phyloP scores from a whole-genome alignment of 2,888 invertebrate species.

The Imbricaverruca yamaguchii region DNA sequence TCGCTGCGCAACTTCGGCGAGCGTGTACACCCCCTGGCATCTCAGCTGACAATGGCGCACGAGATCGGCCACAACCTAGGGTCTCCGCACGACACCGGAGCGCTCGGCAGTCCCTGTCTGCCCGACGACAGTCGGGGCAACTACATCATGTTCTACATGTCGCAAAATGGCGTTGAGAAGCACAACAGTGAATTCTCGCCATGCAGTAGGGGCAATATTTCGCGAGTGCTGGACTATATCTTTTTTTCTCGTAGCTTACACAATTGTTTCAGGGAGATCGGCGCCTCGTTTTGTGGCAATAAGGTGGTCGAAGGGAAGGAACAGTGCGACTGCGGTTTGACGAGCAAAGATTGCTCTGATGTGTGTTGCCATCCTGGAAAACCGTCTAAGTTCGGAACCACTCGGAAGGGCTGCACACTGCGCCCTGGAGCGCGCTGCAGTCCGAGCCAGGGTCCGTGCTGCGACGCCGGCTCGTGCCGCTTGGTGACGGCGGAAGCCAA shows the following conservation, averaged over 20 bases:
- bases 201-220: not conserved
- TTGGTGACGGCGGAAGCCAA: not conserved
- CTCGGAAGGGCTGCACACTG: not conserved
- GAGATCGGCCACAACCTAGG: constrained; percentile 14
- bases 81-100: not conserved
- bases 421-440: not conserved
- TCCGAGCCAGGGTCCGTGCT: constrained; percentile 5
- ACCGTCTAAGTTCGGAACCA: too few species aligned
- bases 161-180: not conserved
- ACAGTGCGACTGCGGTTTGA: constrained; percentile 7
- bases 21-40: not conserved
- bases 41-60: constrained; percentile 9
- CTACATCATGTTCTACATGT: constrained; percentile 3
- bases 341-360: not conserved
- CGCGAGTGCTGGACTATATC: constrained; percentile 6
- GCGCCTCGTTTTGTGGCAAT: not conserved
- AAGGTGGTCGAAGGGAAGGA: not conserved
- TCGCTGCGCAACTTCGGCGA: not conserved
- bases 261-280: not conserved
- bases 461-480: not conserved
- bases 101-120: not conserved
- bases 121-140: not conserved
- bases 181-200: not conserved
- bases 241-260: not conserved
- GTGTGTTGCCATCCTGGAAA: not conserved